phyloP scores from a whole-genome alignment of 2,797 vertebrate genomes.

The Pipistrellus nathusii region DNA sequence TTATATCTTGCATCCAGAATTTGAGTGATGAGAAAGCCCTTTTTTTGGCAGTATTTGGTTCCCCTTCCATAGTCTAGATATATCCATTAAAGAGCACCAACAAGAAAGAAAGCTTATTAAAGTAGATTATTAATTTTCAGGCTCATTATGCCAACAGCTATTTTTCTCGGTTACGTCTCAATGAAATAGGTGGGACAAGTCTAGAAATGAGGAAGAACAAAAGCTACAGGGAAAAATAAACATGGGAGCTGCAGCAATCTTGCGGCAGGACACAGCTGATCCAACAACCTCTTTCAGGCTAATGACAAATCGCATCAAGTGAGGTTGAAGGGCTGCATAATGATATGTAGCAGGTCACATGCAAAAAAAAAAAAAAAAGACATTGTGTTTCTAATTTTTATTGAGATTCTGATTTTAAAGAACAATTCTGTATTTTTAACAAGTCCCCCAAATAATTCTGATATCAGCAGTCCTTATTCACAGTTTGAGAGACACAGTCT shows the following conservation, averaged over 20 bases:
- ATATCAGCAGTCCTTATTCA: too few species aligned
- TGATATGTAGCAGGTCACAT: not conserved
- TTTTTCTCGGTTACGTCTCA: slow-evolving; percentile 58
- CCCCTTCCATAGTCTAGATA: not conserved
- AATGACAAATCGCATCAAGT: not conserved
- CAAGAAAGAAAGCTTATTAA: slow-evolving; percentile 60
- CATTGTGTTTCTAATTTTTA: slow-evolving; percentile 37
- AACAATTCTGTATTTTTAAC: too few species aligned
- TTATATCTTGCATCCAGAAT: slow-evolving; percentile 24
- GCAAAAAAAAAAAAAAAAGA: not conserved
- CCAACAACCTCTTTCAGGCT: slow-evolving; percentile 13
- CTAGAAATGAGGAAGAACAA: slow-evolving; percentile 32
- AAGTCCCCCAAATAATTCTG: too few species aligned
- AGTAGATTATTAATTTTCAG: slow-evolving; percentile 67
- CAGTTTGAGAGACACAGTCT: too few species aligned
- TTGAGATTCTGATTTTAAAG: too few species aligned
- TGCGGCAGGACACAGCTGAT: not conserved
- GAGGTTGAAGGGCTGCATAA: slow-evolving; percentile 5
- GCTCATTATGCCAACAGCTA: slow-evolving; percentile 60
- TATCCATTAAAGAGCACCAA: slow-evolving; percentile 55
- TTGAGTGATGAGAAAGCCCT: slow-evolving; percentile 61
- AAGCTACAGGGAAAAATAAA: slow-evolving; percentile 8
- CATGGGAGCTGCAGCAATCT: not conserved
- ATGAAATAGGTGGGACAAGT: slow-evolving; percentile 43
- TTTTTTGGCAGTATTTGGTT: not conserved